Evolutionary conservation across 1,140 invertebrate genomes (phyloP).

Genomic region (Diploscapter pachys): DNA sequence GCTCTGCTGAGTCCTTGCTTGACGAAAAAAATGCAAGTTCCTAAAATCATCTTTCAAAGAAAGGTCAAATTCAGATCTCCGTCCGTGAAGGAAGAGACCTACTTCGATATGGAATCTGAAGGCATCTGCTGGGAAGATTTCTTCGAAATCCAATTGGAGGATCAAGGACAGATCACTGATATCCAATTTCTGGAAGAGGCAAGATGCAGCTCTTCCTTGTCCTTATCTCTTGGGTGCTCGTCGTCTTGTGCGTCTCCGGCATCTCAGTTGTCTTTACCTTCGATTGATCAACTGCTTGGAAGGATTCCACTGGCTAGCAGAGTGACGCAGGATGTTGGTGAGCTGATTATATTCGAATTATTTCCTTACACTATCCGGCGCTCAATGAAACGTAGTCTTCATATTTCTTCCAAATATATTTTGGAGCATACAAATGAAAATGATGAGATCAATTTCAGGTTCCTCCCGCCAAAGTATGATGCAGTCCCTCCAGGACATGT

Average conservation of each 20-base stretch:
- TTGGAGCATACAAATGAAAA: too few relatives aligned
- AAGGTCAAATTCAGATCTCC: background rate
- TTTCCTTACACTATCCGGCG: background rate
- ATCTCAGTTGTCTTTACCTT: too few relatives aligned
- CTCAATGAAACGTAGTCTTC: background rate
- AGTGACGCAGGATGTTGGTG: background rate
- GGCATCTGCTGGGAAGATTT: slow-evolving; percentile 4
- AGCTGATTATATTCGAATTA: background rate
- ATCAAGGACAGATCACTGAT: too few relatives aligned
- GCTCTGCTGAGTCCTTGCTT: slow-evolving; percentile 24
- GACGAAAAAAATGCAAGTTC: slow-evolving; percentile 1
- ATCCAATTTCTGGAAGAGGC: too few relatives aligned
- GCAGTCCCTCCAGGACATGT: slow-evolving; percentile 10
- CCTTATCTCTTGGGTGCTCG: too few relatives aligned
- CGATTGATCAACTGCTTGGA: slow-evolving; percentile 3
- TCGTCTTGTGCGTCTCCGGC: too few relatives aligned
- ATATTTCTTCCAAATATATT: too few relatives aligned
- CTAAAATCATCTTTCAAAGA: background rate
- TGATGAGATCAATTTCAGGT: background rate
- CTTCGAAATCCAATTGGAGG: background rate
- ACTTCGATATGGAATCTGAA: slow-evolving; percentile 9
- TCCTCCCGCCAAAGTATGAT: slow-evolving; percentile 8
- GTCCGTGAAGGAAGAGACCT: background rate
- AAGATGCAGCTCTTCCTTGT: too few relatives aligned
- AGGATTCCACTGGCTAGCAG: slow-evolving; percentile 12